Percentiles rank a stretch among this genome's conserved stretches.
phyloP scores from a whole-genome alignment of 2,113 vertebrate genomes.

The Ursus arctos region DNA sequence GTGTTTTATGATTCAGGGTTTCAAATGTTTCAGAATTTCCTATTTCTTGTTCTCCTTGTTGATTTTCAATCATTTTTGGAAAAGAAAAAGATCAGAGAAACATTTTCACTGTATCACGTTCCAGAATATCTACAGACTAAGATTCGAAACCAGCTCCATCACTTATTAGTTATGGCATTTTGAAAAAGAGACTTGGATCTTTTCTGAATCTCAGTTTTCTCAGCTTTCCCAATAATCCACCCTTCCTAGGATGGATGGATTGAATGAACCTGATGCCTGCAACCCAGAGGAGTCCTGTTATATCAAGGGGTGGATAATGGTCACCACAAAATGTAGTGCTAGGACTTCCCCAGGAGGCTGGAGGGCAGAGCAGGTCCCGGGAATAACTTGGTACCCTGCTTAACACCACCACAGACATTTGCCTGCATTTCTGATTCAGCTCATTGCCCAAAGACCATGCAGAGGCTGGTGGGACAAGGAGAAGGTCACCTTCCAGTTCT shows the following conservation, averaged over 20 bases:
- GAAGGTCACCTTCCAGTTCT: not conserved
- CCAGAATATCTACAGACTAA: not conserved
- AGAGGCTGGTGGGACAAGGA: not conserved
- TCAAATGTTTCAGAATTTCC: not conserved
- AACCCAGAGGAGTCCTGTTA: not conserved
- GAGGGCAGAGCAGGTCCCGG: slow-evolving; percentile 53
- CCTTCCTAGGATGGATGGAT: not conserved
- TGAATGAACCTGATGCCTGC: not conserved
- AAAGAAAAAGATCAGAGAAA: not conserved
- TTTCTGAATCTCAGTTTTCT: not conserved
- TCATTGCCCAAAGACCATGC: slow-evolving; percentile 47
- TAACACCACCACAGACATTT: not conserved
- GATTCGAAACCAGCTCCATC: not conserved
- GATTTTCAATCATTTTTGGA: not conserved
- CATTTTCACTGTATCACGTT: not conserved
- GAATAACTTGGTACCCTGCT: slow-evolving; percentile 61
- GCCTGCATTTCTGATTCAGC: slow-evolving; percentile 62
- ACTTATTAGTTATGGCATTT: not conserved
- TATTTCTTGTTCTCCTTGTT: not conserved
- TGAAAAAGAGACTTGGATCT: not conserved
- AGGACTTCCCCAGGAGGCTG: not conserved
- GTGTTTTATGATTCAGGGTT: not conserved
- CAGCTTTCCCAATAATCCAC: not conserved
- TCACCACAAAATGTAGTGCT: slow-evolving; percentile 61
- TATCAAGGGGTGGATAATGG: slow-evolving; percentile 56